Evolutionary conservation across 1,140 invertebrate species (phyloP).

Genomic region (Phymorhynchus buccinoides): DNA sequence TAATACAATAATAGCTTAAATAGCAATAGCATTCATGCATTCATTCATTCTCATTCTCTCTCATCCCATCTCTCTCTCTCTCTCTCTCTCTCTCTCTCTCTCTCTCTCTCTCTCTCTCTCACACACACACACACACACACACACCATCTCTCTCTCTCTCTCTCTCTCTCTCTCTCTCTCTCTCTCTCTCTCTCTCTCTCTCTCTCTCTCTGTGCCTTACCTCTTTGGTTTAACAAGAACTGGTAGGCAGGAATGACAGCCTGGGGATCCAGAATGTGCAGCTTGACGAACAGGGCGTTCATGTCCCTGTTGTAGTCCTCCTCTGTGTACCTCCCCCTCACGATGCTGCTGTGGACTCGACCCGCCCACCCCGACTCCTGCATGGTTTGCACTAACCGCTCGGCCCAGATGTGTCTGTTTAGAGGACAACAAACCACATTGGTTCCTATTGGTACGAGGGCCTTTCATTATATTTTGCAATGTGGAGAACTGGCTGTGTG

Average conservation of each 20-base stretch:
- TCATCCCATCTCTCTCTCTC: too few species aligned
- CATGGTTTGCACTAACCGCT: conserved; percentile 57
- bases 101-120: not conserved
- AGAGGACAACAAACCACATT: too few species aligned
- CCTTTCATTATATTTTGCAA: too few species aligned
- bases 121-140: conserved; percentile 16
- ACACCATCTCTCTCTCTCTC: not conserved
- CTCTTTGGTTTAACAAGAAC: conserved; percentile 62
- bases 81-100: too few species aligned
- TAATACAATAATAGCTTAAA: too few species aligned
- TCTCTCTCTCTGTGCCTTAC: conserved; percentile 41
- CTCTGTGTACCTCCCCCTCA: conserved; percentile 60
- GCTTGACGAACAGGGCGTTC: conserved; percentile 70
- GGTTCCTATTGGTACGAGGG: too few species aligned
- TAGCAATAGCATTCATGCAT: not conserved
- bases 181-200: not conserved
- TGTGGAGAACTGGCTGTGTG: too few species aligned
- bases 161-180: not conserved
- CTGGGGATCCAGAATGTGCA: conserved; percentile 69
- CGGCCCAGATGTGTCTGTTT: conserved; percentile 64
- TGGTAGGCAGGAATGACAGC: conserved; percentile 69
- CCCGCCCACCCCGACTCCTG: conserved; percentile 64
- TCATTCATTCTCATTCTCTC: too few species aligned
- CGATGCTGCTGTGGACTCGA: conserved; percentile 56
- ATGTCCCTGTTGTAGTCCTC: conserved; percentile 68